Conservation (phyloP, 1,140 invertebrate species). For the Spodoptera frugiperda region DNA sequence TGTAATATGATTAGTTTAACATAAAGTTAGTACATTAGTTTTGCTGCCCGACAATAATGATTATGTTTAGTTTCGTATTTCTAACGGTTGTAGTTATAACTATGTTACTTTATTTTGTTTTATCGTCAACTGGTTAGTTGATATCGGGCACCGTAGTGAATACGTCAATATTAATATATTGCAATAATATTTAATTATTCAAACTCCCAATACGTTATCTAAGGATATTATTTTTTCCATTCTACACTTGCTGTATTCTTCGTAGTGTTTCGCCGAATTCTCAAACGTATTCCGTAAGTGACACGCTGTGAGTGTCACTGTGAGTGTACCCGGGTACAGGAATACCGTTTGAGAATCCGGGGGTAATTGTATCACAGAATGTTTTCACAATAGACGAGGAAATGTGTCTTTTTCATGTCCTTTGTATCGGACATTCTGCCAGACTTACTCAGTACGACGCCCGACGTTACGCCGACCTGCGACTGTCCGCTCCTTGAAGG, state of each 20-base stretch:
- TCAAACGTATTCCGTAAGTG: too few relatives aligned
- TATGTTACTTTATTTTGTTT: slow-evolving; percentile 54
- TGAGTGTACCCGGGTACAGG: too few relatives aligned
- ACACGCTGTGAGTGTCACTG: too few relatives aligned
- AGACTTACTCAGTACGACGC: slow-evolving; percentile 13
- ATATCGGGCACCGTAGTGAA: slow-evolving; percentile 47
- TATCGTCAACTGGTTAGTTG: slow-evolving; percentile 19
- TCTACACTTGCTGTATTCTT: too few relatives aligned
- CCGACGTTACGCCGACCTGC: slow-evolving; percentile 19
- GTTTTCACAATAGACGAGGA: slow-evolving; percentile 26
- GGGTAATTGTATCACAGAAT: slow-evolving; percentile 9
- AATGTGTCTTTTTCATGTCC: slow-evolving; percentile 29
- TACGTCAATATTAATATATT: slow-evolving; percentile 25
- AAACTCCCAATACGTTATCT: not conserved
- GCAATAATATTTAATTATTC: slow-evolving; percentile 29
- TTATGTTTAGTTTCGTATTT: slow-evolving; percentile 65
- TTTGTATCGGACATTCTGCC: slow-evolving; percentile 17
- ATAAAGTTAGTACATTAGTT: slow-evolving; percentile 63
- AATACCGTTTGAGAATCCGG: too few relatives aligned
- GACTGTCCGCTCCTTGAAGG: slow-evolving; percentile 12
- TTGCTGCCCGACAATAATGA: slow-evolving; percentile 76
- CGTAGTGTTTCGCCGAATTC: too few relatives aligned
- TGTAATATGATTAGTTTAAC: slow-evolving; percentile 63
- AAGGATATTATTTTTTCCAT: too few relatives aligned
- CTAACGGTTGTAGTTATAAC: slow-evolving; percentile 61